Percentiles rank a stretch among this genome's conserved stretches.
phyloP scores from a whole-genome alignment of 2,113 vertebrate species.

The Tamias sibiricus region DNA sequence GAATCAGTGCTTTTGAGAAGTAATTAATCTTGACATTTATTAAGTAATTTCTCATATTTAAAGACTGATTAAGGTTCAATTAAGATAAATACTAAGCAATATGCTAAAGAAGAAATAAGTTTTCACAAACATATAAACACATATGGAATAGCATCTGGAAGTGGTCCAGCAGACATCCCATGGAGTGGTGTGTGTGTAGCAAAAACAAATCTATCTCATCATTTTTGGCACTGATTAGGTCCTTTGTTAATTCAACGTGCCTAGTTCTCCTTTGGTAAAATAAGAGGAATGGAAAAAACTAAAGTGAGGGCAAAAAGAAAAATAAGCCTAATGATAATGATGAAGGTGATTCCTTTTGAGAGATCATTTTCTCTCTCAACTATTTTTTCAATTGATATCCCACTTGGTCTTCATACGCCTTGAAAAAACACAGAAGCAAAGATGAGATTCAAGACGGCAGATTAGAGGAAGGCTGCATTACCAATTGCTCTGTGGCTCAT shows the following conservation, averaged over 20 bases:
- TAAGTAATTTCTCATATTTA: constrained; percentile 29
- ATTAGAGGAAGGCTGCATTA: too few relatives aligned
- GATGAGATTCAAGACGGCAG: not conserved
- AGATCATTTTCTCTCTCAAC: not conserved
- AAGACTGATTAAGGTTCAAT: not conserved
- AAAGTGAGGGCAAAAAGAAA: not conserved
- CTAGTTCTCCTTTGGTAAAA: not conserved
- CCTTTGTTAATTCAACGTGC: not conserved
- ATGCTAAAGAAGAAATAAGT: not conserved
- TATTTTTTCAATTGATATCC: not conserved
- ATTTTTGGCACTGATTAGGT: not conserved
- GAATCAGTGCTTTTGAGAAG: not conserved
- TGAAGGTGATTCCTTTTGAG: not conserved
- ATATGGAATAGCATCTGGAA: not conserved
- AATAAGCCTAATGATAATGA: not conserved
- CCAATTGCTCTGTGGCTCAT: too few relatives aligned
- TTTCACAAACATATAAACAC: not conserved
- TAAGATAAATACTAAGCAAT: not conserved
- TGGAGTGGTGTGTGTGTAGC: not conserved
- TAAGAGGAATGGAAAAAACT: not conserved
- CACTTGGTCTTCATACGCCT: not conserved
- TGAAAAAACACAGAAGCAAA: not conserved
- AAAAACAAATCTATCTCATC: not conserved
- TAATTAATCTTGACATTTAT: constrained; percentile 22
- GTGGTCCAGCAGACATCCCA: not conserved